Evolutionary conservation across 2,888 invertebrate genomes (phyloP), one percentile per base, ranked within the genome.

Genomic region (Drosophila tripunctata): DNA sequence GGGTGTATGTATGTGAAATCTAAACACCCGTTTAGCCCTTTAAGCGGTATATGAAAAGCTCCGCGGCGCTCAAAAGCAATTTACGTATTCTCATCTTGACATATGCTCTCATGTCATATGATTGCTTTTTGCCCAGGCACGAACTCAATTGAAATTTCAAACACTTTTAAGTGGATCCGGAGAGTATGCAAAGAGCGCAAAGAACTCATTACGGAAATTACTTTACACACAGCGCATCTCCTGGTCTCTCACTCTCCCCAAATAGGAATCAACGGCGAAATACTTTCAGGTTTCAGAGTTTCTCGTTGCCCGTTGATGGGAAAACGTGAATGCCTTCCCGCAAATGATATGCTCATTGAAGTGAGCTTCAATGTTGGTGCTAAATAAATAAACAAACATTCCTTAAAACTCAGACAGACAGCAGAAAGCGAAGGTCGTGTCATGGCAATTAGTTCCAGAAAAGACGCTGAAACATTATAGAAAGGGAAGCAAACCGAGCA

Each of bases 161-260:
- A 81, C 88, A 87, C 78, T 82, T 84, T 87, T 64, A 64, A 79
- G 81, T 68, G 85, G 62, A 63, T 55, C 41, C 40, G 21, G 58
- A 43, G 44, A 43, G 44, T 35, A 41, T 14, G 56, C 19, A 31
- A 50, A 56, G 54, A 62, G 80, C 52, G 55, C 36, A 80, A 58
- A 50, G 78, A 67, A 88, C 88, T 83, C 83, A 83, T 83, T 83
- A 83, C 70, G 75, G 88, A 87, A 84, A 84, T 88, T 88, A 88
- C 88, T 84, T 78, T 75, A 71, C 85, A 69, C 65, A 75, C 52
- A 62, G 47, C 27, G 27, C 10, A 8, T 30, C 43, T 45, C n/a
- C 51, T 14, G 31, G 7, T 15, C 43, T 19, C 19, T 10, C n/a
- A 41, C 47, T 5, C 22, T 24, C 10, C 10, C 1, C 8, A 27